Evolutionary conservation across 1,140 invertebrate species (phyloP), one percentile per base, ranked within the genome.

Genomic region (Anoplolepis gracilipes): DNA sequence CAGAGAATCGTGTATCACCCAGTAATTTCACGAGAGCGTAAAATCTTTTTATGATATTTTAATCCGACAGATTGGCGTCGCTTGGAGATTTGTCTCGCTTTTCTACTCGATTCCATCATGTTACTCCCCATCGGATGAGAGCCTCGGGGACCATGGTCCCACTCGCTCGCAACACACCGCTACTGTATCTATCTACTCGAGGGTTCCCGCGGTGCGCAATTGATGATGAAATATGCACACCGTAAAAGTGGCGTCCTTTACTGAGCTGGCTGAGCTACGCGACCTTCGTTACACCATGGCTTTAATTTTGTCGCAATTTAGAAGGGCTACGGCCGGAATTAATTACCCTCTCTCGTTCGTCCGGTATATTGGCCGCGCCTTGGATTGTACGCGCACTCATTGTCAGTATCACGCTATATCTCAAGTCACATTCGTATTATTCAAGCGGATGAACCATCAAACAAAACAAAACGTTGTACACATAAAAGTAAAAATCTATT

Each of bases 41-140:
- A 89, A 89, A 79, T 61, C 70, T 87, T 87, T 90, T 92, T 90
- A 91, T 79, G 91, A 90, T 86, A 89, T 90, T 91, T 92, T 91
- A 91, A 92, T 92, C 79, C 76, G 69, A n/a, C 39, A 61, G 72
- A 87, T 84, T 77, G 87, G 33, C 86, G 70, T 49, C 61, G 49
- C 53, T 30, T 57, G 49, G 55, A 61, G 46, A 64, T 59, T 22
- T 22, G 28, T 13, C 86, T 62, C 11, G 61, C 61, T 57, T 69
- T 16, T 11, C 49, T 46, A 16, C 46, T 39, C 10, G 4, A 0
- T 16, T 36, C 57, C 39, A 33, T 11, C 49, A 36, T n/a, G 46
- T 46, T 39, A 76, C 73, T 28, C 70, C 11, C 42, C 49, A 28
- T 11, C 36, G 55, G 33, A 75, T 57, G 4, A 5, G 46, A 5